These are phyloP conservation scores for Tapirus terrestris DNA, from an alignment of 2,113 vertebrate species.

Conservation along the genomic window DNA sequence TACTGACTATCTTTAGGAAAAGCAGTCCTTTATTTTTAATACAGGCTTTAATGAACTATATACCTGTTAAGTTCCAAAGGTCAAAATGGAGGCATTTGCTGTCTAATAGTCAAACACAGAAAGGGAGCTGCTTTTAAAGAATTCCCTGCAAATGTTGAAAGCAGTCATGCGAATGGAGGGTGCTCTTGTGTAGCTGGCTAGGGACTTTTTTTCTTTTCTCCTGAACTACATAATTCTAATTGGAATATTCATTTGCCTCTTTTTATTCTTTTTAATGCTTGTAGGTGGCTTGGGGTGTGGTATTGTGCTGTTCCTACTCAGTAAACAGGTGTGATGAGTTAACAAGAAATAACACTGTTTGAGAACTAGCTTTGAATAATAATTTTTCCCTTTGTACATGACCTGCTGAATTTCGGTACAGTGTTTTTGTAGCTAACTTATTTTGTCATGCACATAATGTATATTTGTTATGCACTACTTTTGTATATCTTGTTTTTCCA, in stretches of 20 bases:
- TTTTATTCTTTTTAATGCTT: slow-evolving; percentile 85
- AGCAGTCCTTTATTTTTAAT: slow-evolving; percentile 87
- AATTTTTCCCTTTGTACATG: slow-evolving; percentile 99
- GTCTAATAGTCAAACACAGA: slow-evolving; percentile 87
- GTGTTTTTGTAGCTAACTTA: slow-evolving; percentile 99
- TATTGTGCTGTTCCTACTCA: slow-evolving; percentile 96
- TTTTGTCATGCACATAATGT: slow-evolving; percentile 99
- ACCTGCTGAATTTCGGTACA: slow-evolving; percentile 99
- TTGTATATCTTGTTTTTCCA: slow-evolving; percentile 99
- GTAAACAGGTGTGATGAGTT: slow-evolving; percentile 96
- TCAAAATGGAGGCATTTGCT: slow-evolving; percentile 93
- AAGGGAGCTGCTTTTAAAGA: slow-evolving; percentile 88
- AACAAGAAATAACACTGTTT: slow-evolving; percentile 99
- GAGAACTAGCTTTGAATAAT: slow-evolving; percentile 99
- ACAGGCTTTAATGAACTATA: slow-evolving; percentile 88
- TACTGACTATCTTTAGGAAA: slow-evolving; percentile 82
- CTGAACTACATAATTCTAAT: slow-evolving; percentile 88
- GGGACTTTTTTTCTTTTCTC: slow-evolving; percentile 92
- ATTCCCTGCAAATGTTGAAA: slow-evolving; percentile 87
- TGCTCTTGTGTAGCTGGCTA: slow-evolving; percentile 97
- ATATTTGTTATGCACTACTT: slow-evolving; percentile 99
- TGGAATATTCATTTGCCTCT: slow-evolving; percentile 88
- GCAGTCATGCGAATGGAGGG: slow-evolving; percentile 89
- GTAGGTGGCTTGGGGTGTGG: slow-evolving; percentile 96
- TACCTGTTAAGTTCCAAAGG: slow-evolving; percentile 89